These are phyloP conservation scores for Myotis myotis DNA, from an alignment of 2,797 vertebrate genomes.

Conservation along the genomic window DNA sequence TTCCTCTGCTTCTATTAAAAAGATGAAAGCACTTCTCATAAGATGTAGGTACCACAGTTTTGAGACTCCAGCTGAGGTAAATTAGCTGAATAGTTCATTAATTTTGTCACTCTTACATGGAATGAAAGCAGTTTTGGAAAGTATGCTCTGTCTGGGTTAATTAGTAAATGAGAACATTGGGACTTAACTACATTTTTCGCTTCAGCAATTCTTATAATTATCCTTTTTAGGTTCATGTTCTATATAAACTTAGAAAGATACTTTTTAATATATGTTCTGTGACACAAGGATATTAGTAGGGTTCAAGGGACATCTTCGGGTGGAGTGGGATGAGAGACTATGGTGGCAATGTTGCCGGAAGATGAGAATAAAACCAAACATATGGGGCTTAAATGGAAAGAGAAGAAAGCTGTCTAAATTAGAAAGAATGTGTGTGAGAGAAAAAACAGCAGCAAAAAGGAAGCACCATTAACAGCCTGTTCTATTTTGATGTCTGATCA, in stretches of 20 bases:
- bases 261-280: slow-evolving; percentile 27
- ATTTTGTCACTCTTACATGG: slow-evolving; percentile 55
- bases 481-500: background rate
- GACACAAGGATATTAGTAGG: background rate
- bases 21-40: slow-evolving; percentile 33
- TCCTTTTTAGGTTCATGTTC: slow-evolving; percentile 56
- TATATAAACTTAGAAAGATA: slow-evolving; percentile 50
- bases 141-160: slow-evolving; percentile 42
- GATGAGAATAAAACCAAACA: background rate
- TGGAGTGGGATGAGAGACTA: background rate
- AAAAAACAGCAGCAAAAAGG: background rate
- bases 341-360: background rate
- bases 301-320: slow-evolving; percentile 5
- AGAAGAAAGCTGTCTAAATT: background rate
- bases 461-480: background rate
- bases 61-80: slow-evolving; percentile 39
- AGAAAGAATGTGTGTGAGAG: background rate
- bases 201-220: slow-evolving; percentile 63
- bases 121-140: slow-evolving; percentile 59
- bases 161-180: slow-evolving; percentile 50
- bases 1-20: slow-evolving; percentile 45
- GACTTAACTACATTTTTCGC: slow-evolving; percentile 49
- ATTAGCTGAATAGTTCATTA: slow-evolving; percentile 64
- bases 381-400: fast-evolving
- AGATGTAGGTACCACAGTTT: slow-evolving; percentile 34